Percentiles rank a stretch among this genome's conserved stretches.
These are phyloP conservation scores for Lophochroa leadbeateri DNA, from an alignment of 2,113 vertebrate species.

Conservation along the genomic window DNA sequence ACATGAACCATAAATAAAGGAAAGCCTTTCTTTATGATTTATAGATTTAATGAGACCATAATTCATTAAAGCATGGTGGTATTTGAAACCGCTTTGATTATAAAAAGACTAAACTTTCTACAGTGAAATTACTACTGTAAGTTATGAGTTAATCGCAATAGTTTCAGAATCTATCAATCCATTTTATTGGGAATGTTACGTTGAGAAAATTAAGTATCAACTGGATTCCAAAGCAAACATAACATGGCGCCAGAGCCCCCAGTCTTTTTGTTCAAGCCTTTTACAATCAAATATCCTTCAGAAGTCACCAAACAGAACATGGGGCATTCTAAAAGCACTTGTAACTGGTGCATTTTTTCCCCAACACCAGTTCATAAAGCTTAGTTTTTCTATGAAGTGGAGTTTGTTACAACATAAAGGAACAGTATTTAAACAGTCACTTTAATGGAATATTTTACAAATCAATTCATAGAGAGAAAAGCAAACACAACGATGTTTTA, in stretches of 20 bases:
- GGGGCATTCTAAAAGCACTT: not conserved
- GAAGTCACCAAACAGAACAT: not conserved
- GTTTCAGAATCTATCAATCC: not conserved
- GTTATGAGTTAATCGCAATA: fast-evolving
- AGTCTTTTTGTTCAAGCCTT: not conserved
- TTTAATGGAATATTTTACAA: slow-evolving; percentile 73
- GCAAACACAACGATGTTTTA: slow-evolving; percentile 43
- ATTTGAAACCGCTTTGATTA: not conserved
- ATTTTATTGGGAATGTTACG: not conserved
- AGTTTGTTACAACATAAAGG: slow-evolving; percentile 73
- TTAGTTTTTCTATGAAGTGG: slow-evolving; percentile 43
- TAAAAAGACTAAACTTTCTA: not conserved
- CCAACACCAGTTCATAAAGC: not conserved
- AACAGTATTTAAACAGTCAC: not conserved
- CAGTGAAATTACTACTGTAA: not conserved
- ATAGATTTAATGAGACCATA: not conserved
- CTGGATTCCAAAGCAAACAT: not conserved
- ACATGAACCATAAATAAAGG: not conserved
- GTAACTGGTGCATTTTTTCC: not conserved
- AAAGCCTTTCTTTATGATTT: not conserved
- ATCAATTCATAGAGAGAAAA: slow-evolving; percentile 49
- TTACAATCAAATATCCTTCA: not conserved
- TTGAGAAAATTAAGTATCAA: not conserved
- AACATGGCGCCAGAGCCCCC: not conserved
- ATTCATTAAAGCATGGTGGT: not conserved